A percentile compares a stretch with the other conserved stretches of the same genome.
phyloP scores from a whole-genome alignment of 2,797 vertebrate genomes.

The Acridotheres tristis region DNA sequence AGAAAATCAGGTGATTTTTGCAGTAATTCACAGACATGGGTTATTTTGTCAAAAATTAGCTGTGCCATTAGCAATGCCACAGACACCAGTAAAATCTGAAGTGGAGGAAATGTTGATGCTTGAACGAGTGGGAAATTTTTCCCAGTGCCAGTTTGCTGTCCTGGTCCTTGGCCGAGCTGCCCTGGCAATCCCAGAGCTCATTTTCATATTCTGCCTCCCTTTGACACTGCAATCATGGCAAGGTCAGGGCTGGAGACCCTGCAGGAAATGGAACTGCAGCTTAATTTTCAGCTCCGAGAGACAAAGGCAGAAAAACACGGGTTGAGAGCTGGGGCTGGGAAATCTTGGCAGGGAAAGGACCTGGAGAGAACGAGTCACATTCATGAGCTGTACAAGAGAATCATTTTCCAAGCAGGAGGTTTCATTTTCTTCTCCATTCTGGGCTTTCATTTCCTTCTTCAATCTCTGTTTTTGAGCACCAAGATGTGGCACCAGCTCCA shows the following conservation, averaged over 20 bases:
- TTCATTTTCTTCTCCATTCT: not conserved
- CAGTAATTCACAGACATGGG: not conserved
- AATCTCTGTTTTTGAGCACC: not conserved
- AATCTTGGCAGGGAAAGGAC: not conserved
- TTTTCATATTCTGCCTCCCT: not conserved
- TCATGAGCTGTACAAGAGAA: not conserved
- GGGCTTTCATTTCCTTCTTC: not conserved
- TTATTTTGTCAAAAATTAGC: not conserved
- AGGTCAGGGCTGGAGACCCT: constrained; percentile 25
- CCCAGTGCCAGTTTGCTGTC: not conserved
- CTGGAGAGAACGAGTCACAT: not conserved
- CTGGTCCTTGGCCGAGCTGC: not conserved
- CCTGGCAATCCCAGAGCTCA: not conserved
- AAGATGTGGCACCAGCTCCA: not conserved
- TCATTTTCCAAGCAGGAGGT: constrained; percentile 16
- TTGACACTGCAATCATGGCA: constrained; percentile 2
- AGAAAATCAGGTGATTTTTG: not conserved
- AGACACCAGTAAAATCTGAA: not conserved
- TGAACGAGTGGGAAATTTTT: not conserved
- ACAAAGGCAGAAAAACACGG: not conserved
- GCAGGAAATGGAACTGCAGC: constrained; percentile 30
- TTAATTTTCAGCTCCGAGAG: constrained; percentile 18
- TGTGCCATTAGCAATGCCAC: not conserved
- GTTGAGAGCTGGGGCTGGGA: not conserved
- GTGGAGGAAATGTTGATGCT: not conserved